phyloP scores from a whole-genome alignment of 1,140 invertebrate genomes.

The Drosophila pachea region DNA sequence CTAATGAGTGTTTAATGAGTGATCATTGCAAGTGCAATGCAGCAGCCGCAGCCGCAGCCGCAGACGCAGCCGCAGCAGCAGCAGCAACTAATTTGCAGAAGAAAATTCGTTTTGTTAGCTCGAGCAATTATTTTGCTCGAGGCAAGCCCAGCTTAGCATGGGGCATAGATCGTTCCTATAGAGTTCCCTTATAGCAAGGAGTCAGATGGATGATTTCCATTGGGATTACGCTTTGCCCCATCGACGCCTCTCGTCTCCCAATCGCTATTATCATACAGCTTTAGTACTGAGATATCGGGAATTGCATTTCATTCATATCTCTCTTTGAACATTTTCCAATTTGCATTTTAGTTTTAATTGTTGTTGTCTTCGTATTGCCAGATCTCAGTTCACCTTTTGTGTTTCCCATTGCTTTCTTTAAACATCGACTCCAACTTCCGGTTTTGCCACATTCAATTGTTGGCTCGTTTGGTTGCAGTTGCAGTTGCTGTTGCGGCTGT shows the following conservation, averaged over 20 bases:
- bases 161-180: too few relatives aligned
- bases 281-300: too few relatives aligned
- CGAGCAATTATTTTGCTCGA: conserved; percentile 6
- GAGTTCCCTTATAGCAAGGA: too few relatives aligned
- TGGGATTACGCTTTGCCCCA: too few relatives aligned
- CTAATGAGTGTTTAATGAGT: conserved; percentile 38
- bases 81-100: conserved; percentile 13
- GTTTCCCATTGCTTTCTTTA: conserved; percentile 26
- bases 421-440: conserved; percentile 29
- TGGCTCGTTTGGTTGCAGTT: conserved; percentile 30
- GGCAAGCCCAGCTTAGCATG: background rate
- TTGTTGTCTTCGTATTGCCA: conserved; percentile 1
- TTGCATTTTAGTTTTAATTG: conserved; percentile 10
- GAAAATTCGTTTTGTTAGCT: conserved; percentile 14
- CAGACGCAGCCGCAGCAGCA: background rate
- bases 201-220: too few relatives aligned
- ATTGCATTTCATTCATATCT: background rate
- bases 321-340: background rate
- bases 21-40: conserved; percentile 36
- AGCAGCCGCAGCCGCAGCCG: background rate
- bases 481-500: background rate
- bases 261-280: too few relatives aligned
- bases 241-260: too few relatives aligned
- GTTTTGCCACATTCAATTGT: conserved; percentile 33
- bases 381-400: conserved; percentile 12